phyloP scores from a whole-genome alignment of 2,888 invertebrate species.

The Zele albiditarsus region DNA sequence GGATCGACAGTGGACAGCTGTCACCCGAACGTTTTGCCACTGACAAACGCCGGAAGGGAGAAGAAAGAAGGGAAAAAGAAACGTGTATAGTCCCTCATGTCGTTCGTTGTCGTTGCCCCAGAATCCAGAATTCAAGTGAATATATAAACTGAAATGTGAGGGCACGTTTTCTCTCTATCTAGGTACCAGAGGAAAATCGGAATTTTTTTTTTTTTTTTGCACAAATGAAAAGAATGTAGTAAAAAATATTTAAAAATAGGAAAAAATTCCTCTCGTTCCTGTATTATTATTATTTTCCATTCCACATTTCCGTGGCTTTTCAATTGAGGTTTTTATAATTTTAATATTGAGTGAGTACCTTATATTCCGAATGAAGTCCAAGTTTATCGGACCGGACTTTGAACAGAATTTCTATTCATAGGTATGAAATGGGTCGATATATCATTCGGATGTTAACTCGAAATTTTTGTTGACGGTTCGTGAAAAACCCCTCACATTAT shows the following conservation, averaged over 20 bases:
- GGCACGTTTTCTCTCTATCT: slow-evolving; percentile 1
- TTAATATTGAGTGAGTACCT: neutral
- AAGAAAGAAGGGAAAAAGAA: slow-evolving; percentile 29
- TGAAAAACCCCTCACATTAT: neutral
- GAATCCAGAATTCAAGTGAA: slow-evolving; percentile 48
- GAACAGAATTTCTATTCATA: neutral
- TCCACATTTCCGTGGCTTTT: neutral
- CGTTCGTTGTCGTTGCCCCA: slow-evolving; percentile 46
- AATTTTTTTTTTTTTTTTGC: neutral
- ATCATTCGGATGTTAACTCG: neutral
- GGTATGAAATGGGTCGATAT: neutral
- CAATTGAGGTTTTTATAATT: neutral
- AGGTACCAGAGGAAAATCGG: slow-evolving; percentile 36
- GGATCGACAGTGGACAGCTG: slow-evolving; percentile 52
- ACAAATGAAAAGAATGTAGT: neutral
- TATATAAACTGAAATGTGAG: neutral
- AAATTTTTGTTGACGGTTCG: neutral
- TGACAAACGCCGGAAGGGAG: slow-evolving; percentile 44
- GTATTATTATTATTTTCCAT: neutral
- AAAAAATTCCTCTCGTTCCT: neutral
- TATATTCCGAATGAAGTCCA: neutral
- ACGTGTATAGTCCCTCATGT: slow-evolving; percentile 21
- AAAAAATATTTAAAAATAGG: neutral
- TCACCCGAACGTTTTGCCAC: slow-evolving; percentile 48
- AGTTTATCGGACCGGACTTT: neutral